Base-by-base conservation (phyloP, 1,140 invertebrate species). In the Cherax quadricarinatus region DNA sequence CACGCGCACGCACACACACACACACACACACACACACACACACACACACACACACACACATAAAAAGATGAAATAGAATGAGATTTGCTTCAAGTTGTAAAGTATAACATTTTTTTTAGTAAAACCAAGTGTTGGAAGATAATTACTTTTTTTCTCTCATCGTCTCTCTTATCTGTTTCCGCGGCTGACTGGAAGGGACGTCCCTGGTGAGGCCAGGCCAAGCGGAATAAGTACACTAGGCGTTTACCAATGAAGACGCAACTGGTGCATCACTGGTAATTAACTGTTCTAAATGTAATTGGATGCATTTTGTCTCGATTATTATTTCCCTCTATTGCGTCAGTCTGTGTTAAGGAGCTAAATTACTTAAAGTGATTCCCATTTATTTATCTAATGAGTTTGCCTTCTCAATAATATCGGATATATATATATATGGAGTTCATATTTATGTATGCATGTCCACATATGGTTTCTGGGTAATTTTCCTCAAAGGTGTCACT, bases 391-490 rank as follows among this genome's bases (percentile, higher is more conserved):
- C 53, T 57, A 57, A 57, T 57, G 53, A 14, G 12, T 57, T 57
- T 57, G 12, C 7, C 53, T 57, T 14, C 53, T 57, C 6, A 57
- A 57, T 9, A 14, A 57, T 7, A 3, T 57, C 12, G 6, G 2
- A 82, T 49, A 82, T 49, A 82, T 49, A 82, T 82, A 82, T 48
- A 82, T 82, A 82, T 82, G 51, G 24, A 73, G 4, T 5, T 24
- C 18, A 21, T 21, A 73, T 18, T 41, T 41, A 41, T 41, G 30
- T 41, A 41, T 41, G 30, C 2, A 41, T 41, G 2, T 41, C 30
- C 30, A 41, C 30, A 41, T 41, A 41, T 41, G 2, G 30, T 41
- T 41, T 41, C 2, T 41, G 30, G 30, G 2, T 1, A 2, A 41
- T 41, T 41, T 41, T 41, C 30, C 30, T 41, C 0, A 41, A 41